phyloP scores from a whole-genome alignment of 2,113 vertebrate genomes.

The Cyprinodon tularosa region DNA sequence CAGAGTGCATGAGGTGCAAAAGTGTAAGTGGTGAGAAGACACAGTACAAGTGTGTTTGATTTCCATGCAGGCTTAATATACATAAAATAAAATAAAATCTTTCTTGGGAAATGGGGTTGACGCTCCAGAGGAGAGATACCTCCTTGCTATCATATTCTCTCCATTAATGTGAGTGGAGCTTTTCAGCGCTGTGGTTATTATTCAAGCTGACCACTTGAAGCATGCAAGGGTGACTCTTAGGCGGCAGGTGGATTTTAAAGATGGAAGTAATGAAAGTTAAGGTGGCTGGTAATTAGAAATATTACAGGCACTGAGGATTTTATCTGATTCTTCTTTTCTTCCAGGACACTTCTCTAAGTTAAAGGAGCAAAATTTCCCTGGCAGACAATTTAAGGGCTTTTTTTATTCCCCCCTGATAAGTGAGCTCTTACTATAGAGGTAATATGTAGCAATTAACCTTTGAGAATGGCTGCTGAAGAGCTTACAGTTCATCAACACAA shows the following conservation, averaged over 20 bases:
- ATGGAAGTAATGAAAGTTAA: constrained; percentile 31
- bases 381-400: constrained; percentile 63
- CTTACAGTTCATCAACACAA: constrained; percentile 57
- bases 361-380: constrained; percentile 39
- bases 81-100: constrained; percentile 8
- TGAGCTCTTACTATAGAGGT: constrained; percentile 55
- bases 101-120: constrained; percentile 29
- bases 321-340: constrained; percentile 50
- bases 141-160: constrained; percentile 42
- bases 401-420: constrained; percentile 57
- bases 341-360: constrained; percentile 16
- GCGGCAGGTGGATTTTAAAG: constrained; percentile 20
- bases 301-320: constrained; percentile 45
- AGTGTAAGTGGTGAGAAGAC: constrained; percentile 37
- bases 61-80: constrained; percentile 5
- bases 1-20: constrained; percentile 51
- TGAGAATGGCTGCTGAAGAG: constrained; percentile 47
- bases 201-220: constrained; percentile 55
- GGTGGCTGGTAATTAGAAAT: constrained; percentile 69
- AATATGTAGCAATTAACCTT: constrained; percentile 44
- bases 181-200: constrained; percentile 41
- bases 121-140: constrained; percentile 25
- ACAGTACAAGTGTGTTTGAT: constrained; percentile 18
- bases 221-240: background rate
- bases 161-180: constrained; percentile 72